Percentiles rank a stretch among this genome's conserved stretches.
These are phyloP conservation scores for Prosapia bicincta DNA, from an alignment of 2,888 invertebrate genomes.

Conservation along the genomic window DNA sequence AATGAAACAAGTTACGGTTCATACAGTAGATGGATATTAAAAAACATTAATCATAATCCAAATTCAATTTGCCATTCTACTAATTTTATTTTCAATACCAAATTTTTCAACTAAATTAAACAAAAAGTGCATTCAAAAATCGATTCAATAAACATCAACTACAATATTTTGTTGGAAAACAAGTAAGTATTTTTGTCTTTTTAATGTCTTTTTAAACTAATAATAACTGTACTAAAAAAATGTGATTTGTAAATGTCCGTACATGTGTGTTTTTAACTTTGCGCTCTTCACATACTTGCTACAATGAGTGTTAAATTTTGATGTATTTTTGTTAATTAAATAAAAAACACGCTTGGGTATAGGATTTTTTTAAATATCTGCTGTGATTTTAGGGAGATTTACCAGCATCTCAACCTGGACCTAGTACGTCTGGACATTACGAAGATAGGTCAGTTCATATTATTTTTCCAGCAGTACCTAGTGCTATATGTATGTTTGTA, in stretches of 20 bases:
- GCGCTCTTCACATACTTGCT: neutral
- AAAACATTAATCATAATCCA: no score
- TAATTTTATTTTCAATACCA: no score
- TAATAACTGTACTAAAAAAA: neutral
- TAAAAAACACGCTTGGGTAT: neutral
- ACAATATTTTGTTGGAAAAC: no score
- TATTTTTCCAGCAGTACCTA: no score
- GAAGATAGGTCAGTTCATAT: neutral
- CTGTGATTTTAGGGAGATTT: neutral
- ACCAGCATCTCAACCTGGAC: conserved; percentile 10
- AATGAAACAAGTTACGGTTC: no score
- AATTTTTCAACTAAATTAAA: no score
- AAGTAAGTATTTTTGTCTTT: no score
- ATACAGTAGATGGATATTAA: no score
- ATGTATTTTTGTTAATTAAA: neutral
- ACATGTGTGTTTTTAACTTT: neutral
- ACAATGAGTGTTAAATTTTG: neutral
- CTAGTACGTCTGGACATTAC: conserved; percentile 12
- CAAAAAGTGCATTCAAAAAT: no score
- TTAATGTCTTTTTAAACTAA: neutral
- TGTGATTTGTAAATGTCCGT: neutral
- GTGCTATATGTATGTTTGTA: no score
- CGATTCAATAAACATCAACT: no score
- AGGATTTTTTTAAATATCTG: neutral
- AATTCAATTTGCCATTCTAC: no score